phyloP scores from a whole-genome alignment of 64 coral and sea anemone species.

The Platygyra sinensis region DNA sequence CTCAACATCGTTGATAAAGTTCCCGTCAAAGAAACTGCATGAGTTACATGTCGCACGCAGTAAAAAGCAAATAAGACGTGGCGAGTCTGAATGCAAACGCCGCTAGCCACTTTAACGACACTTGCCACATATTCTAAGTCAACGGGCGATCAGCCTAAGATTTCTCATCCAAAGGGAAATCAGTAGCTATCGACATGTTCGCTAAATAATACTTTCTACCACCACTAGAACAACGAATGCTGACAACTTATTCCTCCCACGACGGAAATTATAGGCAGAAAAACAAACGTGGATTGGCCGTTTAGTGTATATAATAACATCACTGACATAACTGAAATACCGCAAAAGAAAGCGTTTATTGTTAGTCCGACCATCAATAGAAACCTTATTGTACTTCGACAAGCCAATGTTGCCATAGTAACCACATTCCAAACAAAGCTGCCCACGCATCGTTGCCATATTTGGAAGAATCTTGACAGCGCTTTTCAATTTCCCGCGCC shows the following conservation, averaged over 20 bases:
- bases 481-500: neutral
- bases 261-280: conserved; percentile 39
- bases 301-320: conserved; percentile 57
- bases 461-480: conserved; percentile 31
- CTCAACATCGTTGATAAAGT: too few species aligned
- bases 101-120: neutral
- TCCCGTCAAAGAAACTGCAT: neutral
- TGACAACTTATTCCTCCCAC: conserved; percentile 48
- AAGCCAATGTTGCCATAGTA: conserved; percentile 19
- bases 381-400: conserved; percentile 32
- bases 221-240: neutral
- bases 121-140: neutral
- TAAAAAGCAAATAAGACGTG: conserved; percentile 18
- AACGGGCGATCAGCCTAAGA: neutral
- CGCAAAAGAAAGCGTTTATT: conserved; percentile 52
- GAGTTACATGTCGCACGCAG: neutral
- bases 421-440: conserved; percentile 12
- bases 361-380: conserved; percentile 23
- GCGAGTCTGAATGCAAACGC: neutral
- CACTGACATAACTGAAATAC: conserved; percentile 52
- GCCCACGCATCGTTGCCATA: conserved; percentile 35
- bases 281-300: conserved; percentile 57
- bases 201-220: conserved; percentile 14
- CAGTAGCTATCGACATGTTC: neutral
- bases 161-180: neutral